Base-by-base conservation (phyloP, 2,113 vertebrate species). In the Eleginops maclovinus region DNA sequence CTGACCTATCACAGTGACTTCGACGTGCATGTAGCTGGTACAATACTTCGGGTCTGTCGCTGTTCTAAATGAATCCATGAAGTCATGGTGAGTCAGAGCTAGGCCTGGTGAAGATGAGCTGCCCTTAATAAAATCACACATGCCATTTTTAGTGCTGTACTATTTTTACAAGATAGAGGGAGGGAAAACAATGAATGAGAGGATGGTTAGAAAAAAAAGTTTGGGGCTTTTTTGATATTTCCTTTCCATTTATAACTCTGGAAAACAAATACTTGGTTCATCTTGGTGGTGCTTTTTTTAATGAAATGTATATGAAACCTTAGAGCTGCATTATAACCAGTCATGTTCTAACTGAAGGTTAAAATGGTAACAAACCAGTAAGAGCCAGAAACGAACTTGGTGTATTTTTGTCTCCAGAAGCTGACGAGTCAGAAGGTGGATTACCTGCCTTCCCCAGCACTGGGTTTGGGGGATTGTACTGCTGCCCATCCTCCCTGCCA, bases 401-500 rank as follows among this genome's bases (percentile, higher is more conserved):
- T 47, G 31, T 79, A 0, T 44, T 19, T 71, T 62, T 79, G 41
- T 75, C 17, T 60, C 4, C 65, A 92, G 88, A 88, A 88, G 54
- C 41, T 84, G 53, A 26, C n/a, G 11, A 46, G 41, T n/a, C 87
- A 77, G 67, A 84, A 84, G 62, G 55, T 14, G 4, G 86, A 87
- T 16, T 90, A 65, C 53, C 53, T 85, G 56, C 24, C 77, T 2
- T 43, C 83, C 19, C 41, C 74, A 4, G 47, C 55, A 0, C 41
- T 83, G 1, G 79, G 59, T 16, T 58, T 89, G 55, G 88, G 82
- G 47, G 89, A 90, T 12, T 77, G 77, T 10, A 10, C 75, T 0
- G 71, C 84, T 21, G 59, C 89, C 6, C 88, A 73, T 62, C 66
- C 82, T 49, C 67, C 84, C 0, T 84, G 80, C 10, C 89, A 87